Evolutionary conservation across 1,140 invertebrate species (phyloP).

Genomic region (Cydia pomonella): DNA sequence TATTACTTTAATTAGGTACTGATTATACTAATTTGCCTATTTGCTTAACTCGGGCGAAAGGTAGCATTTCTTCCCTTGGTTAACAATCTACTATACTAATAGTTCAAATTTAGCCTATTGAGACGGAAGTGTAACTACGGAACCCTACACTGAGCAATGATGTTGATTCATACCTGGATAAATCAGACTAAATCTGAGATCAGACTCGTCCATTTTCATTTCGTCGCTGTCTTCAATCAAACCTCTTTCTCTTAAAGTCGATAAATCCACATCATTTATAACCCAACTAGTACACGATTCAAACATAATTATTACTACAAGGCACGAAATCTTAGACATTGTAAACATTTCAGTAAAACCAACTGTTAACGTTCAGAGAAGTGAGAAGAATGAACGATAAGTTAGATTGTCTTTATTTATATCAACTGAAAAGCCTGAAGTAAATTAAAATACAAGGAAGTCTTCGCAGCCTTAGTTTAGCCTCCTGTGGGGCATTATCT

Average conservation of each 20-base stretch:
- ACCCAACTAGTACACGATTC: neutral
- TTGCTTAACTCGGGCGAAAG: no score
- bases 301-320: neutral
- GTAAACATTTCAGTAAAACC: neutral
- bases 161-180: no score
- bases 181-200: neutral
- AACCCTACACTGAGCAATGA: no score
- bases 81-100: no score
- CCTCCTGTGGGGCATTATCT: constrained; percentile 12
- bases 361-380: constrained; percentile 5
- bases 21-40: no score
- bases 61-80: no score
- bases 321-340: neutral
- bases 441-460: constrained; percentile 5
- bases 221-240: neutral
- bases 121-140: no score
- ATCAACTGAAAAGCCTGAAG: neutral
- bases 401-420: neutral
- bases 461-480: neutral
- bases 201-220: neutral
- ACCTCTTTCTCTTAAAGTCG: neutral
- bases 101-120: no score
- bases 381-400: neutral
- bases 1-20: no score
- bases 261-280: neutral